Base-by-base conservation (phyloP, 2,888 invertebrate species). In the Syrphus vitripennis region DNA sequence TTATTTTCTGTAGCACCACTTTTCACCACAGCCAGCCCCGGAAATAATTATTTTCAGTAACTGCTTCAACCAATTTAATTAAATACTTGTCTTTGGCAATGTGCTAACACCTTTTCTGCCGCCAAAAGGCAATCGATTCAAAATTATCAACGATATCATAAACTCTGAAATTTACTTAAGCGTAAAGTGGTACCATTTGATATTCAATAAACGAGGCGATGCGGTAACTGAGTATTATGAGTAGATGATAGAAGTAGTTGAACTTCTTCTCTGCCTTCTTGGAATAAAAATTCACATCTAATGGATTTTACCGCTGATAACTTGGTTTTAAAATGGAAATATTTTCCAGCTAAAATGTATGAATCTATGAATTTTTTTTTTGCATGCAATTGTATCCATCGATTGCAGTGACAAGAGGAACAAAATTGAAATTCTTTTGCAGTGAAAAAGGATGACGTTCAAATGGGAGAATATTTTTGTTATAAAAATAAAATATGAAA, bases 91-190 rank as follows among this genome's bases (percentile, higher is more conserved):
- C 61, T 16, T n/a, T 61, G 24, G 10, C 24, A 10, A 3, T 37
- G 3, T 21, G 7, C 21, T 37, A 61, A 37, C 40, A 21, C 31
- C 31, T 57, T 31, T 14, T 57, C n/a, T 10, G 21, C n/a, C 21
- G n/a, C n/a, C n/a, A n/a, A n/a, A n/a, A n/a, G n/a, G 59, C 34
- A 61, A 61, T 57, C 31, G 3, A 67, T n/a, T 50, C n/a, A 21
- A 63, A n/a, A 34, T 65, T 42, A 26, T 40, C 37, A 50, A 50
- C 69, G 53, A 63, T 63, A 69, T n/a, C 61, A 75, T 83, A 83
- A 83, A 83, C 42, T 48, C 34, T 42, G 9, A 6, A 26, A 61
- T 77, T 83, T 71, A 77, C 55, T 69, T 26, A 53, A 65, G n/a
- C 29, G 9, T 24, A 61, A 75, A 74, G 80, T 65, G 31, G 16